phyloP scores from a whole-genome alignment of 2,888 invertebrate genomes.

The Macrosiphum euphorbiae region DNA sequence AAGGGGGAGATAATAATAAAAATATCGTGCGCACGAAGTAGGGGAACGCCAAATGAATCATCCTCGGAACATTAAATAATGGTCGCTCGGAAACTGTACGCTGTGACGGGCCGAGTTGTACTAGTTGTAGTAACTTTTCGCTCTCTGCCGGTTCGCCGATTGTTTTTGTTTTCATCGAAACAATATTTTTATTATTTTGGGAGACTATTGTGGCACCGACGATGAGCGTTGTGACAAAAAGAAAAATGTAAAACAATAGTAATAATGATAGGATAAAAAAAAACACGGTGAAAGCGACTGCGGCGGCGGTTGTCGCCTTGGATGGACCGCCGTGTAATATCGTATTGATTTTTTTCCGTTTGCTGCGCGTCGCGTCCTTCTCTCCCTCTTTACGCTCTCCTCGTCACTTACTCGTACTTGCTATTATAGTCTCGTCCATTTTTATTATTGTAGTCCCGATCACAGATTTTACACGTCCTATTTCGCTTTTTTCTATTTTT shows the following conservation, averaged over 20 bases:
- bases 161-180: slow-evolving; percentile 3
- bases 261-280: background rate
- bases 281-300: slow-evolving; percentile 8
- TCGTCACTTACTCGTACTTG: background rate
- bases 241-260: background rate
- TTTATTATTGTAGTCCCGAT: background rate
- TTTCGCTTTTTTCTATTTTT: background rate
- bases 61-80: background rate
- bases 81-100: background rate
- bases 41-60: background rate
- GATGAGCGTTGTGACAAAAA: background rate
- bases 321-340: slow-evolving; percentile 3
- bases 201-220: background rate
- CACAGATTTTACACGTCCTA: background rate
- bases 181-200: background rate
- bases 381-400: background rate
- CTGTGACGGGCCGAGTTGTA: background rate
- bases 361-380: background rate
- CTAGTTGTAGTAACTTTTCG: background rate
- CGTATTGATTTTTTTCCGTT: slow-evolving; percentile 40
- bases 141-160: background rate
- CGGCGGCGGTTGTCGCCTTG: slow-evolving; percentile 28
- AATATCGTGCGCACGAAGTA: background rate
- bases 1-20: slow-evolving; percentile 8
- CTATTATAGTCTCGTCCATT: background rate